These are phyloP conservation scores for Batillaria attramentaria DNA, from an alignment of 1,140 invertebrate genomes.

Conservation along the genomic window DNA sequence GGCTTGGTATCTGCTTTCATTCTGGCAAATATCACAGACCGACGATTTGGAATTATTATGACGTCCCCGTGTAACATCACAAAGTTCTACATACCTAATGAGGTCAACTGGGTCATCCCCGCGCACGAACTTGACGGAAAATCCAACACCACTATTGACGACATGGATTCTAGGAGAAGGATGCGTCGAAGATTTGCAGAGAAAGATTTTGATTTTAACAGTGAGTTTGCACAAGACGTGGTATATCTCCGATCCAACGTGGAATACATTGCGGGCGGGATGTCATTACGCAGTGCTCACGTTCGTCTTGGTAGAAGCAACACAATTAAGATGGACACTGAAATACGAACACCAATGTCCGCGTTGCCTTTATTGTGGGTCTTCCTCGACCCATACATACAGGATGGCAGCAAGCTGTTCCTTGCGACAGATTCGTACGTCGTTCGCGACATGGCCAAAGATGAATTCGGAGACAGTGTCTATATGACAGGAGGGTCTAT, in stretches of 20 bases:
- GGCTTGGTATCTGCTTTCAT: conserved; percentile 46
- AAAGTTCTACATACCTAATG: conserved; percentile 39
- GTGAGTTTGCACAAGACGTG: conserved; percentile 31
- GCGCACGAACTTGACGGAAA: conserved; percentile 11
- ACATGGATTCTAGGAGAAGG: not conserved
- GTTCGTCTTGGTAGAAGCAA: too few relatives aligned
- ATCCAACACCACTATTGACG: not conserved
- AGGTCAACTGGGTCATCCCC: conserved; percentile 39
- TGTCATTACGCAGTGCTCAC: too few relatives aligned
- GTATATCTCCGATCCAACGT: conserved; percentile 40
- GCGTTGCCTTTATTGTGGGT: conserved; percentile 34
- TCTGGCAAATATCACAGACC: conserved; percentile 36
- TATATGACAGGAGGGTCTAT: conserved; percentile 41
- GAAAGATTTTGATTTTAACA: conserved; percentile 48
- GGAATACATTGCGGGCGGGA: too few relatives aligned
- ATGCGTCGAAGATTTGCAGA: too few relatives aligned
- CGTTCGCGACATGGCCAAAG: conserved; percentile 19
- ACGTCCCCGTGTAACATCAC: conserved; percentile 45
- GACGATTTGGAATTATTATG: conserved; percentile 47
- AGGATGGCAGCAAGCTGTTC: conserved; percentile 38
- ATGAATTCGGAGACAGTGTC: conserved; percentile 29
- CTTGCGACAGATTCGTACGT: conserved; percentile 43
- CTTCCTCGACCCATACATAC: conserved; percentile 31
- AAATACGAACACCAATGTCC: too few relatives aligned
- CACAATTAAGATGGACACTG: too few relatives aligned